These are phyloP conservation scores for Tuta absoluta DNA, from an alignment of 2,888 invertebrate species.

Conservation along the genomic window DNA sequence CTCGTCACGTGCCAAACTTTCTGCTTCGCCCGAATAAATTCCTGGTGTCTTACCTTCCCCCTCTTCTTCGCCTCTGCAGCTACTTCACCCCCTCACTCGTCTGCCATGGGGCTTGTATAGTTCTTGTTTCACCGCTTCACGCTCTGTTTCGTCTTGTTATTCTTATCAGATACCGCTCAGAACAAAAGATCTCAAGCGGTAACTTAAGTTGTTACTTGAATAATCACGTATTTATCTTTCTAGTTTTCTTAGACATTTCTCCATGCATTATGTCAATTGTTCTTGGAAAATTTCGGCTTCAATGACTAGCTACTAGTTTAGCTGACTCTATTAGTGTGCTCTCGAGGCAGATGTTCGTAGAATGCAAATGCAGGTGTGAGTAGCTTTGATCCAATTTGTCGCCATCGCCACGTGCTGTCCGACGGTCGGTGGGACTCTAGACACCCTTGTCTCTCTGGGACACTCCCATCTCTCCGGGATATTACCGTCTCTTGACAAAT, in stretches of 20 bases:
- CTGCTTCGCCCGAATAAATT: slow-evolving; percentile 21
- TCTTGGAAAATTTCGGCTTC: neutral
- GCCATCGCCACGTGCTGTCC: slow-evolving; percentile 7
- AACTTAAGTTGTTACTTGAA: slow-evolving; percentile 15
- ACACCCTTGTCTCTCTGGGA: neutral
- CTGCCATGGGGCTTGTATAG: slow-evolving; percentile 14
- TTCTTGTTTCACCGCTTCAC: neutral
- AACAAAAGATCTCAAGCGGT: slow-evolving; percentile 19
- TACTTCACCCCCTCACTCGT: slow-evolving; percentile 2
- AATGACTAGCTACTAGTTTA: neutral
- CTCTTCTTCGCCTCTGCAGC: neutral
- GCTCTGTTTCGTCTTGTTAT: slow-evolving; percentile 18
- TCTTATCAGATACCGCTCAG: slow-evolving; percentile 23
- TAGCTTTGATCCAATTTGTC: slow-evolving; percentile 24
- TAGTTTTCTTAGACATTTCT: neutral
- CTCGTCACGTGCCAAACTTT: slow-evolving; percentile 20
- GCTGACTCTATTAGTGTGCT: slow-evolving; percentile 2
- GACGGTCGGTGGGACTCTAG: neutral
- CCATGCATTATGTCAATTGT: neutral
- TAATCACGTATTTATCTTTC: neutral
- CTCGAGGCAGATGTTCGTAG: slow-evolving; percentile 6
- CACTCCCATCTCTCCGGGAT: neutral
- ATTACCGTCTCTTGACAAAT: neutral
- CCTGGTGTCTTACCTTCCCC: slow-evolving; percentile 18
- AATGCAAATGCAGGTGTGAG: slow-evolving; percentile 21